Evolutionary conservation across 1,140 invertebrate genomes (phyloP).

Genomic region (Rhopalosiphum maidis): DNA sequence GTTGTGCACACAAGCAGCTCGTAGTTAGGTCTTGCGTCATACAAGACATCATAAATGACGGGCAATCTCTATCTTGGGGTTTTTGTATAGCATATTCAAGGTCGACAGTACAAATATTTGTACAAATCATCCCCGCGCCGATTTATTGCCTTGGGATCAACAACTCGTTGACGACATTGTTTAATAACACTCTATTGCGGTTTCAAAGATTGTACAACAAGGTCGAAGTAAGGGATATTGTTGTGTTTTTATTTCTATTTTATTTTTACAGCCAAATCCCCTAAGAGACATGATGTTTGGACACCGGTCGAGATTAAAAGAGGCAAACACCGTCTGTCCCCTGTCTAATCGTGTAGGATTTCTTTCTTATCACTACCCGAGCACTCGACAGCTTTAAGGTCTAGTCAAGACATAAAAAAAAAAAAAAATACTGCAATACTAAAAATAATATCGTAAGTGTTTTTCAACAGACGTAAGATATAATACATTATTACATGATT

Average conservation of each 20-base stretch:
- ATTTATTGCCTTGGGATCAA: constrained; percentile 16
- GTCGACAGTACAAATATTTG: constrained; percentile 55
- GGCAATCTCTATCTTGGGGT: constrained; percentile 24
- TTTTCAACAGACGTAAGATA: neutral
- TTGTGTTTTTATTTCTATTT: constrained; percentile 23
- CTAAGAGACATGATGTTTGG: constrained; percentile 45
- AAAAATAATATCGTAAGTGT: neutral
- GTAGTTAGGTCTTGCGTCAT: neutral
- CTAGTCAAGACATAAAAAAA: neutral
- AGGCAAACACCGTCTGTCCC: constrained; percentile 21
- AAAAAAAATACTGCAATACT: neutral
- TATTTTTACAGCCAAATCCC: neutral
- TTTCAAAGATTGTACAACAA: neutral
- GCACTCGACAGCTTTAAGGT: neutral
- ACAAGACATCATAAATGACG: constrained; percentile 17
- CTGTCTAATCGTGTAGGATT: neutral
- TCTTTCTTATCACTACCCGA: neutral
- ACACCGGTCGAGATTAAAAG: constrained; percentile 45
- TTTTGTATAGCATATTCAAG: constrained; percentile 29
- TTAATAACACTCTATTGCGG: constrained; percentile 37
- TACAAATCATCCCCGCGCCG: constrained; percentile 50
- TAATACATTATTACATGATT: no score
- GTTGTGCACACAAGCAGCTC: neutral
- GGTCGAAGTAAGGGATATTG: constrained; percentile 18
- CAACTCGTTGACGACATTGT: constrained; percentile 36